Conservation (phyloP, 2,113 vertebrate species). For the Nipponia nippon region DNA sequence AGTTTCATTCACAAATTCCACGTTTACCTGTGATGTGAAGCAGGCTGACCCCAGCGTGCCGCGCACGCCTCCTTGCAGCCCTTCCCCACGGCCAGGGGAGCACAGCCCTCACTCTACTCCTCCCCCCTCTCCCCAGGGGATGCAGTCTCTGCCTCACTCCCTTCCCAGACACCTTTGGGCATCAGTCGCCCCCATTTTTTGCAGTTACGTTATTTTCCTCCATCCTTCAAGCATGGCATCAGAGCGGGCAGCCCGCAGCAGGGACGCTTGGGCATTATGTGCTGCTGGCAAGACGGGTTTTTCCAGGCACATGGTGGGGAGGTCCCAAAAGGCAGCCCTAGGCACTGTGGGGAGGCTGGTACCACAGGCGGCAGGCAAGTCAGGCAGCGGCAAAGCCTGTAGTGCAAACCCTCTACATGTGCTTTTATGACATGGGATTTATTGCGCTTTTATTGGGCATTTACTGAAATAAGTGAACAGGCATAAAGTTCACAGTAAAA, state of each 20-base stretch:
- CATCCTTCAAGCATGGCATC: background rate
- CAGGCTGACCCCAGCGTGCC: fast-evolving
- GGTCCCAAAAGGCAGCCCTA: background rate
- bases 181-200: background rate
- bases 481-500: constrained; percentile 8
- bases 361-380: background rate
- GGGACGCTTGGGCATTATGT: fast-evolving
- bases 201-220: background rate
- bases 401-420: background rate
- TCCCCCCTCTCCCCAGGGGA: too few relatives aligned
- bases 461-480: constrained; percentile 14
- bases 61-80: background rate
- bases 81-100: background rate
- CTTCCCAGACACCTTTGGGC: background rate
- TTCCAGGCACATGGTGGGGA: background rate
- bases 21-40: background rate
- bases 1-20: background rate
- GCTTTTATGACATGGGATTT: background rate
- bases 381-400: background rate
- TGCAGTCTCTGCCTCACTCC: background rate
- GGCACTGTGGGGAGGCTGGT: background rate
- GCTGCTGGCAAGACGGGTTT: background rate
- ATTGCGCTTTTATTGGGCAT: background rate
- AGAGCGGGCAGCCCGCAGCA: background rate
- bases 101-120: background rate